These are phyloP conservation scores for Habroteleia sp. DNA, from an alignment of 2,888 invertebrate species.

Conservation along the genomic window DNA sequence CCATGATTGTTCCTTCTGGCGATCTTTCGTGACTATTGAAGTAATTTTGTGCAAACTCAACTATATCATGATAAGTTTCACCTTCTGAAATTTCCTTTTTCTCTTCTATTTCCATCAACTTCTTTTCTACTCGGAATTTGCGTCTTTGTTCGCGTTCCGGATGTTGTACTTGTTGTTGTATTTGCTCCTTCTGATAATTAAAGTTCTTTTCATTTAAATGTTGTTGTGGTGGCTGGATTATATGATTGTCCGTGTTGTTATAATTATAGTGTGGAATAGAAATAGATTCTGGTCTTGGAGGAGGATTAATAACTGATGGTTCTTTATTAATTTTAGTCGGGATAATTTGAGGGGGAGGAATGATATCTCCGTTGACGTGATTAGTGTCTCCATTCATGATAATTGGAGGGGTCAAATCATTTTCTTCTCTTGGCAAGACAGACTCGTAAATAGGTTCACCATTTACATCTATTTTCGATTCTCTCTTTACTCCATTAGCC, in stretches of 20 bases:
- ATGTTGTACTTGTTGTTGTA: slow-evolving; percentile 74
- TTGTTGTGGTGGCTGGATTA: slow-evolving; percentile 62
- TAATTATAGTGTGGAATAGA: slow-evolving; percentile 67
- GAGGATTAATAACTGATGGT: slow-evolving; percentile 69
- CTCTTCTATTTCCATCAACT: slow-evolving; percentile 90
- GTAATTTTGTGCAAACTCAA: slow-evolving; percentile 96
- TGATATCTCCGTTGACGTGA: slow-evolving; percentile 71
- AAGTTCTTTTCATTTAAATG: slow-evolving; percentile 64
- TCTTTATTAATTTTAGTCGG: slow-evolving; percentile 74
- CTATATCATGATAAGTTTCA: slow-evolving; percentile 88
- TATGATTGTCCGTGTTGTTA: slow-evolving; percentile 45
- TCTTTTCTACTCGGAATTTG: slow-evolving; percentile 92
- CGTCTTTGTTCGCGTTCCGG: slow-evolving; percentile 89
- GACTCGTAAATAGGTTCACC: slow-evolving; percentile 93
- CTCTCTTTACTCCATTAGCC: slow-evolving; percentile 77
- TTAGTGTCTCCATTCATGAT: slow-evolving; percentile 72
- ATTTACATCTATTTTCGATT: slow-evolving; percentile 70
- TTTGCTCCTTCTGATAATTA: slow-evolving; percentile 66
- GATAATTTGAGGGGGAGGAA: slow-evolving; percentile 73
- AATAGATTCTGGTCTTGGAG: slow-evolving; percentile 72
- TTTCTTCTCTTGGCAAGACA: slow-evolving; percentile 87
- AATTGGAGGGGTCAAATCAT: slow-evolving; percentile 71
- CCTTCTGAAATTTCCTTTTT: slow-evolving; percentile 78
- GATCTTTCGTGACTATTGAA: slow-evolving; percentile 94
- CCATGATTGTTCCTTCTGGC: slow-evolving; percentile 93